phyloP scores from a whole-genome alignment of 2,888 invertebrate species.

The Orthosia cruda region DNA sequence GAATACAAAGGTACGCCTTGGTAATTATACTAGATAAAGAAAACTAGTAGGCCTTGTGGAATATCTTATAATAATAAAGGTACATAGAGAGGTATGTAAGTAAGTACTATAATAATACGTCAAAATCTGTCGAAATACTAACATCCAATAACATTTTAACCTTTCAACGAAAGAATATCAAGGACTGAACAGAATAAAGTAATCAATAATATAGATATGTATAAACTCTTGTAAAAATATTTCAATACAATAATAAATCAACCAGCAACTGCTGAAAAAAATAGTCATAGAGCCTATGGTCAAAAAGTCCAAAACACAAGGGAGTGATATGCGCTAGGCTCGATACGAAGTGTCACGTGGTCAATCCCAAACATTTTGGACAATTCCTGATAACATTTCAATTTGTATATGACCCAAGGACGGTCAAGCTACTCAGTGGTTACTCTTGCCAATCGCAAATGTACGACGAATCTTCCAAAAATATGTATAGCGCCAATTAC shows the following conservation, averaged over 20 bases:
- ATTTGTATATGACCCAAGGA: no score
- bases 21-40: no score
- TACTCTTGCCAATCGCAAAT: constrained; percentile 2
- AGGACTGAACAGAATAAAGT: not conserved
- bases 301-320: no score
- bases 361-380: no score
- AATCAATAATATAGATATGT: not conserved
- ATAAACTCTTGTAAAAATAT: not conserved
- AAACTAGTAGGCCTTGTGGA: not conserved
- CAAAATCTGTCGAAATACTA: not conserved
- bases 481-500: constrained; percentile 66
- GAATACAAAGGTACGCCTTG: no score
- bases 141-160: not conserved
- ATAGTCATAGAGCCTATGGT: no score
- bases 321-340: no score
- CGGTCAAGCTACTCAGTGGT: not conserved
- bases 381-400: no score
- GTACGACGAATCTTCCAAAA: constrained; percentile 14
- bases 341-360: no score
- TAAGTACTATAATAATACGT: no score
- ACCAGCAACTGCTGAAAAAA: not conserved
- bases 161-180: not conserved
- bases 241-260: not conserved
- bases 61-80: not conserved
- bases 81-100: no score